Evolutionary conservation across 2,797 vertebrate species (phyloP).

Genomic region (Sebastes baramenuke): DNA sequence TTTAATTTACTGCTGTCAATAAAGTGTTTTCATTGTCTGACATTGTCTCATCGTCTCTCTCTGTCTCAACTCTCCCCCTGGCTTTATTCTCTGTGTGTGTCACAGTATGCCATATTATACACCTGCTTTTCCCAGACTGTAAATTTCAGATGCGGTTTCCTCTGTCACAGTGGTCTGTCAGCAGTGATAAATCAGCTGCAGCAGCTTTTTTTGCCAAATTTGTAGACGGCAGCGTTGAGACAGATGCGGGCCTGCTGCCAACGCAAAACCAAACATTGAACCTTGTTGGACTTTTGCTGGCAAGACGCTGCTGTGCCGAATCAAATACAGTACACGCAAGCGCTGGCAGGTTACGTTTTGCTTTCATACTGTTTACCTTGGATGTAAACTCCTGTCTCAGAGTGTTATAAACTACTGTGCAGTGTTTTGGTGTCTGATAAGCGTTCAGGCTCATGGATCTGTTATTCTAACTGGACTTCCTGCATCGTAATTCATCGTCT

Average conservation of each 20-base stretch:
- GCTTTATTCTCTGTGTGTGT: neutral
- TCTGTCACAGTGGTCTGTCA: conserved; percentile 11
- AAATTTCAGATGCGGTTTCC: conserved; percentile 27
- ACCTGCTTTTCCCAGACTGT: conserved; percentile 33
- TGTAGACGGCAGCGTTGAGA: neutral
- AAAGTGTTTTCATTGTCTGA: neutral
- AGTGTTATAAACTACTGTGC: neutral
- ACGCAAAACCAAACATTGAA: neutral
- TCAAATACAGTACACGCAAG: neutral
- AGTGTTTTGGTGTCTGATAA: neutral
- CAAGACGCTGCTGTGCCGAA: neutral
- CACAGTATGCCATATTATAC: conserved; percentile 3
- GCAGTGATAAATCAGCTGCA: conserved; percentile 11
- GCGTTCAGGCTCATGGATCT: neutral
- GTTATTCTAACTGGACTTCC: neutral
- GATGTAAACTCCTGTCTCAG: neutral
- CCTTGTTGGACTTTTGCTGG: neutral
- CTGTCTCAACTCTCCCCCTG: neutral
- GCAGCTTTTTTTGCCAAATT: neutral
- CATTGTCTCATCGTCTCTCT: neutral
- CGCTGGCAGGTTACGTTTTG: neutral
- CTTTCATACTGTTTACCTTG: neutral
- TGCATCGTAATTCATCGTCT: neutral
- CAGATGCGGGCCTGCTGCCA: neutral
- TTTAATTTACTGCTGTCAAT: neutral